Percentiles rank a stretch among this genome's conserved stretches.
Conservation (phyloP, 2,113 vertebrate species). For the Siphamia tubifer region DNA sequence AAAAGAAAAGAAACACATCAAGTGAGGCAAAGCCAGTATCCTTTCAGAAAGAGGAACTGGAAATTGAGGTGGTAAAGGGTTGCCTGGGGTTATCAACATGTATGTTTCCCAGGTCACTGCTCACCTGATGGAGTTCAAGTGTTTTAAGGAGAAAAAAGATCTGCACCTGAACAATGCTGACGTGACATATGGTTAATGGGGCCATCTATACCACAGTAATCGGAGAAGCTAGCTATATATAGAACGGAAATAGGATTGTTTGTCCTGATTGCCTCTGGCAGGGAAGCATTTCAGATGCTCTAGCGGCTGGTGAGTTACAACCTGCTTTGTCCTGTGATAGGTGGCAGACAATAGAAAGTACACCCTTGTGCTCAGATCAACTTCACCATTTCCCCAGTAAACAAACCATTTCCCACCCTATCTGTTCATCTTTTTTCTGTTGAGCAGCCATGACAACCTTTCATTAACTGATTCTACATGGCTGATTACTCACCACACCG, state of each 20-base stretch:
- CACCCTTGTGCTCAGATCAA: slow-evolving; percentile 32
- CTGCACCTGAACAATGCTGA: slow-evolving; percentile 60
- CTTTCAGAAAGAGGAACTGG: slow-evolving; percentile 53
- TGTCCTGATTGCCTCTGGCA: slow-evolving; percentile 55
- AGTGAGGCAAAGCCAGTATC: slow-evolving; percentile 12
- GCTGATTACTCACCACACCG: slow-evolving; percentile 26
- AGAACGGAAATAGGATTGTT: slow-evolving; percentile 70
- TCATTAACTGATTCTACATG: slow-evolving; percentile 52
- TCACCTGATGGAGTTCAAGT: slow-evolving; percentile 63
- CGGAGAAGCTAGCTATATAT: slow-evolving; percentile 59
- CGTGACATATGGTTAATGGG: slow-evolving; percentile 70
- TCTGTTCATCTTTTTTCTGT: slow-evolving; percentile 7
- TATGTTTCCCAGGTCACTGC: slow-evolving; percentile 55
- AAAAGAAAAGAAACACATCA: too few relatives aligned
- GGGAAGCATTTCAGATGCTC: slow-evolving; percentile 38
- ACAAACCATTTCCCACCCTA: slow-evolving; percentile 41
- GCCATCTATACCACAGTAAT: slow-evolving; percentile 56
- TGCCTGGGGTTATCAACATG: slow-evolving; percentile 46
- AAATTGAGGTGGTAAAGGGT: slow-evolving; percentile 27
- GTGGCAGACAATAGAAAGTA: slow-evolving; percentile 53
- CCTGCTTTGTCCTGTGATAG: slow-evolving; percentile 49
- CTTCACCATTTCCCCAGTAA: slow-evolving; percentile 24
- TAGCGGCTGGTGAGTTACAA: slow-evolving; percentile 20
- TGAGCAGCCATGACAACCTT: slow-evolving; percentile 27
- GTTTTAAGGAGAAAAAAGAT: slow-evolving; percentile 45